Conservation (phyloP, 2,113 vertebrate genomes). For the Lampris incognitus region DNA sequence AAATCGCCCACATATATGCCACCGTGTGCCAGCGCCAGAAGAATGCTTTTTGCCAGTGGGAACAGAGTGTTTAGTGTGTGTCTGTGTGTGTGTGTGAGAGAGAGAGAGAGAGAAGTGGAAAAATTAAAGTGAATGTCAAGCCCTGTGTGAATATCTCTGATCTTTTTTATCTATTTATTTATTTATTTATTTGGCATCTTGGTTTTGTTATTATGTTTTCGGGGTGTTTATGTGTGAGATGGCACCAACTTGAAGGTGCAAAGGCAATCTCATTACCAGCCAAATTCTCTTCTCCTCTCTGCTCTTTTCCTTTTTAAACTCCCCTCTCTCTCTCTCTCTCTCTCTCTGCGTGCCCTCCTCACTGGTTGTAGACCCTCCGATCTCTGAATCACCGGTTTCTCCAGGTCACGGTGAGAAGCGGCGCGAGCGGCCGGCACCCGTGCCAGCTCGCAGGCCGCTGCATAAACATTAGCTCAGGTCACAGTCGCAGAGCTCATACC, state of each 20-base stretch:
- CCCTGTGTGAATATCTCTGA: constrained; percentile 5
- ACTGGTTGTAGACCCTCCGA: constrained; percentile 17
- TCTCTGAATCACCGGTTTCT: constrained; percentile 63
- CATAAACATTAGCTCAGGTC: constrained; percentile 80
- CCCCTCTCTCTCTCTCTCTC: constrained; percentile 34
- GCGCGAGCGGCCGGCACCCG: constrained; percentile 50
- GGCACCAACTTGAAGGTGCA: no score
- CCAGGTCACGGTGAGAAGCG: constrained; percentile 60
- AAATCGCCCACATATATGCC: constrained; percentile 76
- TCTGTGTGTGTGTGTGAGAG: not conserved
- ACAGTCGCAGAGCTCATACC: constrained; percentile 55
- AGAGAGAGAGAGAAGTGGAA: not conserved
- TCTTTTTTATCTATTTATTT: constrained; percentile 5
- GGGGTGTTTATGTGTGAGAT: no score
- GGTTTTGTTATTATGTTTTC: not conserved
- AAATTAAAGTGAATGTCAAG: constrained; percentile 14
- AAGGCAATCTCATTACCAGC: not conserved
- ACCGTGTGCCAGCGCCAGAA: constrained; percentile 54
- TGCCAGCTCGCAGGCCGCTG: constrained; percentile 26
- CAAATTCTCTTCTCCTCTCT: not conserved
- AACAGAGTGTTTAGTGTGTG: constrained; percentile 12
- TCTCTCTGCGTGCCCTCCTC: not conserved
- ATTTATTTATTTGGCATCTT: not conserved
- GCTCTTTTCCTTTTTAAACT: constrained; percentile 10
- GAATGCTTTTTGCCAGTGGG: constrained; percentile 47